Evolutionary conservation across 2,888 invertebrate species (phyloP).

Genomic region (Horisme vitalbata): DNA sequence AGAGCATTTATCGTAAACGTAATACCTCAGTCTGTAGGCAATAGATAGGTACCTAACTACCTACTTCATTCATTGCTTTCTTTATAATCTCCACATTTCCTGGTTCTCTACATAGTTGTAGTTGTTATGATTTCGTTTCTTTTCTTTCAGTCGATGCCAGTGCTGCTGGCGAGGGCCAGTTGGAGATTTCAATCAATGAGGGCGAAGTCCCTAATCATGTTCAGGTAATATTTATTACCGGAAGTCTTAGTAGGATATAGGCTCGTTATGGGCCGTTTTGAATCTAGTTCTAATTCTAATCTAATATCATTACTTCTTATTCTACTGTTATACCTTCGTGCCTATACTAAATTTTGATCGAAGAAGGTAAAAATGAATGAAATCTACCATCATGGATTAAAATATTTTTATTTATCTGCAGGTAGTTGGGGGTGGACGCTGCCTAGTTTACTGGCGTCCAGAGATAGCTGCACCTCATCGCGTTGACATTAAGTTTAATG

Average conservation of each 20-base stretch:
- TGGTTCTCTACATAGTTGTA: too few relatives aligned
- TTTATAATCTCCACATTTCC: too few relatives aligned
- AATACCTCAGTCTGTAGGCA: background rate
- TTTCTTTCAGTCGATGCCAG: conserved; percentile 96
- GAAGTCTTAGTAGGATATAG: too few relatives aligned
- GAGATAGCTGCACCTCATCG: conserved; percentile 95
- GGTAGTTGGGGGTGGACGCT: conserved; percentile 97
- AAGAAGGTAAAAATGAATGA: too few relatives aligned
- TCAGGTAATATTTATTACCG: conserved; percentile 72
- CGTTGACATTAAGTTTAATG: conserved; percentile 98
- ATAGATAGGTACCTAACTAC: background rate
- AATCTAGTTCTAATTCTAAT: too few relatives aligned
- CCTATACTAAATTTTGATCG: too few relatives aligned
- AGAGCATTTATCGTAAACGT: background rate
- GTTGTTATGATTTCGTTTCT: too few relatives aligned
- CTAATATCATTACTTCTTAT: too few relatives aligned
- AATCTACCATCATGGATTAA: too few relatives aligned
- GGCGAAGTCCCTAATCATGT: conserved; percentile 99
- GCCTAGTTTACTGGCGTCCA: conserved; percentile 96
- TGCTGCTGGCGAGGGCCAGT: conserved; percentile 98
- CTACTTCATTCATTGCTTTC: too few relatives aligned
- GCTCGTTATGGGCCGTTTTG: too few relatives aligned
- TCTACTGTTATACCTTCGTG: too few relatives aligned
- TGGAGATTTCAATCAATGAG: conserved; percentile 99
- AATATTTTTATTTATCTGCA: conserved; percentile 45